Evolutionary conservation across 2,888 invertebrate species (phyloP).

Genomic region (Chromoteleia sp.): DNA sequence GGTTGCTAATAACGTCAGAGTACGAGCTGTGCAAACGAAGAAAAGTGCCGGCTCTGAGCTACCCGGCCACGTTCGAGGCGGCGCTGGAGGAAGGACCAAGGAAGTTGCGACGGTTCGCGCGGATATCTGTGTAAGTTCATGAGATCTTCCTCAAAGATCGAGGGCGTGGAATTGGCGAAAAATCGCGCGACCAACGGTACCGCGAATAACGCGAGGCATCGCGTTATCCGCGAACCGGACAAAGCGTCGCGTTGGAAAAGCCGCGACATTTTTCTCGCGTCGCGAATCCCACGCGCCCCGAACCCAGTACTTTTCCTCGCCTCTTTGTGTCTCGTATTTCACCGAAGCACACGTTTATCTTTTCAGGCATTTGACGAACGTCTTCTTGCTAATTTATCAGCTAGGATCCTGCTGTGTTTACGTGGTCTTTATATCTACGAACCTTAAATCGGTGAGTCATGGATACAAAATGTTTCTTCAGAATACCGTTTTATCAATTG

Average conservation of each 20-base stretch:
- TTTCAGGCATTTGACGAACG: conserved; percentile 89
- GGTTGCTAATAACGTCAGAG: conserved; percentile 91
- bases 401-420: conserved; percentile 98
- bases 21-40: conserved; percentile 86
- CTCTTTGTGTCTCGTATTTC: conserved; percentile 15
- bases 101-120: conserved; percentile 87
- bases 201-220: no score
- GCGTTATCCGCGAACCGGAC: no score
- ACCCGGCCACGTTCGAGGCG: conserved; percentile 92
- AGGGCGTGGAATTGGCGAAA: background rate
- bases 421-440: conserved; percentile 96
- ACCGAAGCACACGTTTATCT: conserved; percentile 57
- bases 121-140: conserved; percentile 87
- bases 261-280: no score
- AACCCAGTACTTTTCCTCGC: conserved; percentile 30
- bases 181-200: no score
- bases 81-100: conserved; percentile 92
- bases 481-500: conserved; percentile 32
- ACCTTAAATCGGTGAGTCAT: conserved; percentile 89
- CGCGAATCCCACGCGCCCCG: no score
- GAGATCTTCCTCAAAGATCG: background rate
- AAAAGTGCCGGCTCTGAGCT: conserved; percentile 89
- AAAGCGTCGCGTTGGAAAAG: no score
- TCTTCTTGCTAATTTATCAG: conserved; percentile 94
- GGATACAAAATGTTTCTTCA: conserved; percentile 29